Evolutionary conservation across 2,797 vertebrate genomes (phyloP).

Genomic region (Cryptoblepharus egeriae): DNA sequence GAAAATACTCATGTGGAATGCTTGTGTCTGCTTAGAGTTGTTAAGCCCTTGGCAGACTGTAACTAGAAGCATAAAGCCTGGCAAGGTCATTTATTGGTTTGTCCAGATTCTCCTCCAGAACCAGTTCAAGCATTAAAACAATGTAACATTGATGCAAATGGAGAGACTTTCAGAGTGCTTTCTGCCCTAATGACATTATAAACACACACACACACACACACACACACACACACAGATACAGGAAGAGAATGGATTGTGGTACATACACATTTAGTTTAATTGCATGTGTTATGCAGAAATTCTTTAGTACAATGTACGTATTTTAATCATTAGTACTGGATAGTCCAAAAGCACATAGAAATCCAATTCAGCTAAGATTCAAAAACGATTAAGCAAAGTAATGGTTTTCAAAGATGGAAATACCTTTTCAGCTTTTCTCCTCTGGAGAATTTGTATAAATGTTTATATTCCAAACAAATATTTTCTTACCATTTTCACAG

Average conservation of each 20-base stretch:
- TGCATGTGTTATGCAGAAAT: neutral
- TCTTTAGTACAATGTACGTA: neutral
- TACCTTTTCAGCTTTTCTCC: neutral
- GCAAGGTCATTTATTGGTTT: constrained; percentile 43
- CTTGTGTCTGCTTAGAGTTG: neutral
- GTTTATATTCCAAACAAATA: too few relatives aligned
- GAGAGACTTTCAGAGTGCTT: neutral
- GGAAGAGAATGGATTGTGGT: too few relatives aligned
- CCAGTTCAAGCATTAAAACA: constrained; percentile 5
- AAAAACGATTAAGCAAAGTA: neutral
- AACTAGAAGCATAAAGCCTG: constrained; percentile 22
- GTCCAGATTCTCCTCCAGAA: constrained; percentile 11
- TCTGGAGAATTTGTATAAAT: too few relatives aligned
- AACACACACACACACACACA: neutral
- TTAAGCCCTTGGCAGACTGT: constrained; percentile 41
- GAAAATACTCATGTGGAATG: constrained; percentile 32
- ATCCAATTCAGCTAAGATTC: neutral
- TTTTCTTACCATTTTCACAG: too few relatives aligned
- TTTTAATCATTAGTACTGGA: neutral
- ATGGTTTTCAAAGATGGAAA: neutral
- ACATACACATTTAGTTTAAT: neutral
- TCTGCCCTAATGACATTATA: neutral
- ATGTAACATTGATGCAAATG: neutral
- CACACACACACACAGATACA: too few relatives aligned
- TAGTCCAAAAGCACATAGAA: neutral